Conservation (phyloP, 2,888 invertebrate species). For the Dusona sp. region DNA sequence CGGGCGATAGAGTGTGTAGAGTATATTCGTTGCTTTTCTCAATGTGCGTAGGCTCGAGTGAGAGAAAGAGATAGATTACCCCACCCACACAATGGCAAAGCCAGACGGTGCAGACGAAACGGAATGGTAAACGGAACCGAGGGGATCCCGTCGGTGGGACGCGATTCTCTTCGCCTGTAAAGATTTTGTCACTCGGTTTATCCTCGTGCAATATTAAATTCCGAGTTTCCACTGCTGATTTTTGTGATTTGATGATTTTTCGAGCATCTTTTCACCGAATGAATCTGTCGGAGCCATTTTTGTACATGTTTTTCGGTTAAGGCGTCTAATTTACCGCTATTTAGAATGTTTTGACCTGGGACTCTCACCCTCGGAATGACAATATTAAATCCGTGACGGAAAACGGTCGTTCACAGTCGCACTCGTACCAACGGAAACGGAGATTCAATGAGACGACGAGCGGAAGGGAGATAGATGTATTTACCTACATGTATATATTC, state of each 20-base stretch:
- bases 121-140: conserved; percentile 84
- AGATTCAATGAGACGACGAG: conserved; percentile 80
- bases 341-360: background rate
- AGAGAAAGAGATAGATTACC: conserved; percentile 80
- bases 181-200: conserved; percentile 78
- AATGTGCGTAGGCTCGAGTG: conserved; percentile 53
- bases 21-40: conserved; percentile 51
- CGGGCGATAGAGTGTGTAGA: conserved; percentile 61
- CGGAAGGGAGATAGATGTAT: conserved; percentile 77
- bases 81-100: conserved; percentile 79
- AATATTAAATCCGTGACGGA: conserved; percentile 77
- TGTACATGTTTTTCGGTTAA: background rate
- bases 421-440: conserved; percentile 82
- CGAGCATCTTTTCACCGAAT: background rate
- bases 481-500: conserved; percentile 19
- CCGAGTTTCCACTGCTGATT: conserved; percentile 19
- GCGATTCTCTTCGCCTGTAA: conserved; percentile 70
- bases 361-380: conserved; percentile 67
- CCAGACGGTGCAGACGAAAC: conserved; percentile 83
- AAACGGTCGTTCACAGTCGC: conserved; percentile 76
- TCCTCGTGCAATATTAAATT: conserved; percentile 32
- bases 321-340: background rate
- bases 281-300: background rate
- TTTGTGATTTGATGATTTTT: background rate
- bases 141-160: conserved; percentile 78